phyloP scores from a whole-genome alignment of 2,113 vertebrate species.

The Hystrix brachyura region DNA sequence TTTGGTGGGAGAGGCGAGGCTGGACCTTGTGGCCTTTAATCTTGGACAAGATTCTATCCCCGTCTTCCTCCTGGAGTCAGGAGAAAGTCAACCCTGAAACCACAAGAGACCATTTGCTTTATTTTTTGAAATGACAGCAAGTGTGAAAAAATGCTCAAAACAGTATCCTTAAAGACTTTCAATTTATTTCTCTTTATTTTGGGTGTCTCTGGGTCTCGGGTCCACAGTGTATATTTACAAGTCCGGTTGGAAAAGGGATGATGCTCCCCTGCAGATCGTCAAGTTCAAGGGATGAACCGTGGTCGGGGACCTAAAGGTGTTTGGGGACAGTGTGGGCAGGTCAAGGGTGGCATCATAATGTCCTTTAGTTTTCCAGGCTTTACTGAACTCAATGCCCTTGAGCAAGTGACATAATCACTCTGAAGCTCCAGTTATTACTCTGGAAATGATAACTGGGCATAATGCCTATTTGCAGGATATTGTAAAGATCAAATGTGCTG shows the following conservation, averaged over 20 bases:
- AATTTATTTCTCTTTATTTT: neutral
- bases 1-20: neutral
- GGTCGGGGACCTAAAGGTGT: neutral
- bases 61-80: fast-evolving
- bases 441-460: neutral
- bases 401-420: neutral
- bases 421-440: neutral
- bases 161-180: neutral
- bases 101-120: neutral
- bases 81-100: neutral
- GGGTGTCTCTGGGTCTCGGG: neutral
- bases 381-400: too few species aligned
- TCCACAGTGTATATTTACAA: fast-evolving
- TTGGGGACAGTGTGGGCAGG: too few species aligned
- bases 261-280: fast-evolving
- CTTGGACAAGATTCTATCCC: too few species aligned
- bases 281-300: neutral
- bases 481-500: neutral
- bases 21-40: neutral
- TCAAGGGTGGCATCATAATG: neutral
- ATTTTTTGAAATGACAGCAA: neutral
- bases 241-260: fast-evolving
- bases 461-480: fast-evolving
- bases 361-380: neutral
- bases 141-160: fast-evolving